Evolutionary conservation across 2,113 vertebrate species (phyloP).

Genomic region (Nycticebus coucang): DNA sequence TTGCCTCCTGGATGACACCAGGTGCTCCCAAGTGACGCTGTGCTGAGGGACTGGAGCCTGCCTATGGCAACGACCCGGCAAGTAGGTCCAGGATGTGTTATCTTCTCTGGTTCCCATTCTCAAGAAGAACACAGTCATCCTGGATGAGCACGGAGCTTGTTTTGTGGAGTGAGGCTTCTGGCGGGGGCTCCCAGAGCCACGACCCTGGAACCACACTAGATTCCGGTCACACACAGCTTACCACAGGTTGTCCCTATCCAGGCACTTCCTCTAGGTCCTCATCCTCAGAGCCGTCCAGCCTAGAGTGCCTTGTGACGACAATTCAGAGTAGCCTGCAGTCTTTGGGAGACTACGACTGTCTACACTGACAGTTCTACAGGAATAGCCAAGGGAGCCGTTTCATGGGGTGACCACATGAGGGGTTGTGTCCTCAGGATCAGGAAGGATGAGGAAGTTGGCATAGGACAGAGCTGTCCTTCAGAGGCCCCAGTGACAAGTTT

Average conservation of each 20-base stretch:
- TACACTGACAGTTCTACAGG: background rate
- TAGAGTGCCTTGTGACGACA: background rate
- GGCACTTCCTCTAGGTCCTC: background rate
- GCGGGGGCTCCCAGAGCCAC: background rate
- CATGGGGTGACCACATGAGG: background rate
- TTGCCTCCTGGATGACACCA: conserved; percentile 42
- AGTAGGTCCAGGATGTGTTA: background rate
- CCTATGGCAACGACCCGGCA: background rate
- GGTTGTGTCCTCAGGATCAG: background rate
- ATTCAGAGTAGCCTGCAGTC: background rate
- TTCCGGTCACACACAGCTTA: fast-evolving
- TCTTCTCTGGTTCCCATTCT: background rate
- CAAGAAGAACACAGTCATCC: background rate
- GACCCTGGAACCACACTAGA: background rate
- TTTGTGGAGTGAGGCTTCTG: background rate
- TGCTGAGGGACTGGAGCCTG: conserved; percentile 36
- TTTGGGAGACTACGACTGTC: background rate
- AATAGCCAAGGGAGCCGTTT: background rate
- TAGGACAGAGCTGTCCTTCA: background rate
- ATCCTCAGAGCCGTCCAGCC: background rate
- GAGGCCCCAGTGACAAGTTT: background rate
- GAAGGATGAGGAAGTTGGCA: background rate
- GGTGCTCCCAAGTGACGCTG: background rate
- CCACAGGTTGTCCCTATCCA: no score
- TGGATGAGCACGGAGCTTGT: background rate